Base-by-base conservation (phyloP, 2,113 vertebrate species). In the Phaethornis superciliosus region DNA sequence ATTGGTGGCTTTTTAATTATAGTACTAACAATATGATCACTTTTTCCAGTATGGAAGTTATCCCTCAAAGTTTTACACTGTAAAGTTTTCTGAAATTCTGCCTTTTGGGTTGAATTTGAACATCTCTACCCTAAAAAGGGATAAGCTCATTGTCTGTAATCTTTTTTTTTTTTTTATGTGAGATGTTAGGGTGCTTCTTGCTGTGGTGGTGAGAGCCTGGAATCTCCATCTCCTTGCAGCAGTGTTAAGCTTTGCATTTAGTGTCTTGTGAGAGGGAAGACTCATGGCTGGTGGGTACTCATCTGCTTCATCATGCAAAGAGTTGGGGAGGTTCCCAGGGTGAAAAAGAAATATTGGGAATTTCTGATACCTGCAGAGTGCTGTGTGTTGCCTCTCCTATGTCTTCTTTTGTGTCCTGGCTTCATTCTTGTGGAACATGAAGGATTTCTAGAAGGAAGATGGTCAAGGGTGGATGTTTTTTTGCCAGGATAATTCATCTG, bases 391-490 rank as follows among this genome's bases (percentile, higher is more conserved):
- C 47, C 32, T 63, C 13, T 78, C 20, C 17, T 28, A 8, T 1
- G 3, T 30, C 42, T 77, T 64, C 42, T 51, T 14, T 40, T 19
- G 32, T 24, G 7, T 42, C 9, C 52, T 54, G 44, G 20, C 15
- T n/a, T 6, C 0, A 3, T 68, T 67, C 51, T 15, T 11, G 1
- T 35, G 27, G 65, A 51, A 60, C 3, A 0, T 11, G 37, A 44
- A 30, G 8, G n/a, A 26, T 83, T 76, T 58, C 80, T 82, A 68
- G 42, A 37, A 54, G 23, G 14, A 62, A 10, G 22, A 4, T 49
- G 22, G 14, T 46, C 12, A n/a, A 2, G 40, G 10, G 4, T 51
- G 6, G 19, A 15, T 78, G 33, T 30, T 15, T 88, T 88, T 42
- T 46, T 65, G 32, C 35, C 52, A 35, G 42, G 46, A 52, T 32